Conservation (phyloP, 1,140 invertebrate species). For the Frieseomelitta varia region DNA sequence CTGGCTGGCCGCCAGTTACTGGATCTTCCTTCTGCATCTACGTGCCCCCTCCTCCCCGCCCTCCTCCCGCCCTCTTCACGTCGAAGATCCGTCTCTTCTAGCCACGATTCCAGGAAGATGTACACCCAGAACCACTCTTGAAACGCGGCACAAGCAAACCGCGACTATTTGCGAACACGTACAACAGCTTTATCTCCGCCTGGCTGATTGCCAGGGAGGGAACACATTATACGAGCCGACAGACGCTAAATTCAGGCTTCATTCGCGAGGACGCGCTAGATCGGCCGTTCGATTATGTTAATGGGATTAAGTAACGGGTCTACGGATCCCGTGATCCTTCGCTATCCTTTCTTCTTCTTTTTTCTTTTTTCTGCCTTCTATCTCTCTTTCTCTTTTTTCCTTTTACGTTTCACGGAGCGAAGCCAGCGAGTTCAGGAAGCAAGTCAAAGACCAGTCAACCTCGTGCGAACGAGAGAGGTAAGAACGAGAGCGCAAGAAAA, state of each 20-base stretch:
- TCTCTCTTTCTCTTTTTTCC: neutral
- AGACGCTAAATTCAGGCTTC: constrained; percentile 21
- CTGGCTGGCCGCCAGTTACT: constrained; percentile 54
- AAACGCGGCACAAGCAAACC: constrained; percentile 8
- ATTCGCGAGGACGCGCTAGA: constrained; percentile 61
- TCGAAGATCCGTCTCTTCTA: neutral
- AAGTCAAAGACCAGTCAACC: neutral
- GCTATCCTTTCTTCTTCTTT: neutral
- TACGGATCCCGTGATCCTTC: neutral
- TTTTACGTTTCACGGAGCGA: no score
- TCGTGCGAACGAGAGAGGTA: constrained; percentile 18
- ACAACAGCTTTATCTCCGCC: constrained; percentile 37
- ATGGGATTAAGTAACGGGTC: constrained; percentile 59
- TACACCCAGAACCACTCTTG: constrained; percentile 31
- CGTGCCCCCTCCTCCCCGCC: neutral
- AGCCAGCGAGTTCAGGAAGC: neutral
- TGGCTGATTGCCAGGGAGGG: constrained; percentile 6
- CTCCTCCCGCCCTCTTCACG: neutral
- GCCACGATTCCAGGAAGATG: neutral
- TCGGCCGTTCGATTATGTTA: constrained; percentile 57
- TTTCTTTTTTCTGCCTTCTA: neutral
- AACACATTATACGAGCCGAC: constrained; percentile 51
- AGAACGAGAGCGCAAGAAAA: neutral
- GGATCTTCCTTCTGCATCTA: constrained; percentile 38
- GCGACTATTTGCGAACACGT: constrained; percentile 53